phyloP scores from a whole-genome alignment of 1,140 invertebrate species.

The Drosophila kanapiae region DNA sequence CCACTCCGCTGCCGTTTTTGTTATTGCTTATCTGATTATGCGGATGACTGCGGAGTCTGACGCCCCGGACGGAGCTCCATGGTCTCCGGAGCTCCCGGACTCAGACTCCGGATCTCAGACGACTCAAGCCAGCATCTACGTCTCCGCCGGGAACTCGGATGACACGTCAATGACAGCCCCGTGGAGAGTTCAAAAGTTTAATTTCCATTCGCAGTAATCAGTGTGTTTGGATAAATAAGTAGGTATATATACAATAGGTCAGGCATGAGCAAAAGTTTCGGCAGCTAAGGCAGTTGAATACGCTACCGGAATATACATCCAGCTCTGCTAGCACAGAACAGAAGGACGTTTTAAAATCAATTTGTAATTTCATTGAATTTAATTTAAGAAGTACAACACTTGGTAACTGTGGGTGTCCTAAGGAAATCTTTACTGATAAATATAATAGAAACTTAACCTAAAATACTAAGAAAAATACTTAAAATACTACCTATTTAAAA shows the following conservation, averaged over 20 bases:
- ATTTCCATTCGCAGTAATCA: conserved; percentile 78
- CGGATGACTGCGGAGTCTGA: conserved; percentile 42
- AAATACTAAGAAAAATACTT: no score
- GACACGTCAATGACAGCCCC: conserved; percentile 73
- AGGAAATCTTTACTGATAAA: no score
- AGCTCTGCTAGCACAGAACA: background rate
- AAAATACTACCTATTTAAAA: no score
- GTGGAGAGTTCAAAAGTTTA: conserved; percentile 81
- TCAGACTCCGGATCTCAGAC: conserved; percentile 7
- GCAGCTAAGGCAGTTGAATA: background rate
- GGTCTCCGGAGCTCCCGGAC: background rate
- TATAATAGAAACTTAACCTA: no score
- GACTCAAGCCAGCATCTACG: conserved; percentile 19
- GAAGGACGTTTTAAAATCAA: background rate
- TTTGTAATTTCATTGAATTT: background rate
- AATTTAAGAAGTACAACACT: background rate
- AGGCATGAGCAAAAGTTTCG: conserved; percentile 11
- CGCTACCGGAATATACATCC: background rate
- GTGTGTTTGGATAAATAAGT: conserved; percentile 51
- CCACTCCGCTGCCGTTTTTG: conserved; percentile 47
- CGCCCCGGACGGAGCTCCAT: background rate
- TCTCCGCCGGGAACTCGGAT: conserved; percentile 33
- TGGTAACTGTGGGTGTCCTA: no score
- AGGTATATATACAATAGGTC: conserved; percentile 45
- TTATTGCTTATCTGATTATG: conserved; percentile 77